A percentile compares a stretch with the other conserved stretches of the same genome.
Evolutionary conservation across 2,113 vertebrate species (phyloP).

Genomic region (Chauna torquata): DNA sequence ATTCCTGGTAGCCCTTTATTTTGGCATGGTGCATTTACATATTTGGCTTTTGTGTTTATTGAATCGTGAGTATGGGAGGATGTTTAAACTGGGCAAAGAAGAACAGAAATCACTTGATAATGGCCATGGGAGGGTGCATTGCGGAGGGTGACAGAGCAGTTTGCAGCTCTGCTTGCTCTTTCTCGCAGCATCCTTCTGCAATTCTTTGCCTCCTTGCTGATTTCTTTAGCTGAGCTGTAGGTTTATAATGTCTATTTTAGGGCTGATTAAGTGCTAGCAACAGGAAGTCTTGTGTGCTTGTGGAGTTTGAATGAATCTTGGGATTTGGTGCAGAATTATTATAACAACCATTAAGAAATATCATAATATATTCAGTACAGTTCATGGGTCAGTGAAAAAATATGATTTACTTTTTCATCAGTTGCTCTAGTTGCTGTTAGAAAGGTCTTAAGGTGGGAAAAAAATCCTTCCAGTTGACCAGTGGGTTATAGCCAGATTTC

Average conservation of each 20-base stretch:
- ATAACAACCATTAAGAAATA: neutral
- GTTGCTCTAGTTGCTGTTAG: neutral
- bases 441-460: neutral
- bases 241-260: slow-evolving; percentile 10
- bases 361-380: neutral
- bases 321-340: neutral
- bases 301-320: neutral
- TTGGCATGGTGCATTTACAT: neutral
- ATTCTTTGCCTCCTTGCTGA: neutral
- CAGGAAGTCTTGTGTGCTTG: neutral
- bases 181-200: neutral
- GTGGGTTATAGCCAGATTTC: neutral
- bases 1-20: neutral
- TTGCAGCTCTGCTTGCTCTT: neutral
- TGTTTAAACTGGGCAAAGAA: neutral
- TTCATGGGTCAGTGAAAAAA: neutral
- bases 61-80: neutral
- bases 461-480: neutral
- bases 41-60: neutral
- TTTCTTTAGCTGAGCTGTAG: neutral
- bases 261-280: neutral
- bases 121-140: neutral
- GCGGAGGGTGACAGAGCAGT: neutral
- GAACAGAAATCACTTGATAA: neutral
- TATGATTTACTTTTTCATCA: neutral